These are phyloP conservation scores for Cyprinus carpio DNA, from an alignment of 2,113 vertebrate genomes.

Conservation along the genomic window DNA sequence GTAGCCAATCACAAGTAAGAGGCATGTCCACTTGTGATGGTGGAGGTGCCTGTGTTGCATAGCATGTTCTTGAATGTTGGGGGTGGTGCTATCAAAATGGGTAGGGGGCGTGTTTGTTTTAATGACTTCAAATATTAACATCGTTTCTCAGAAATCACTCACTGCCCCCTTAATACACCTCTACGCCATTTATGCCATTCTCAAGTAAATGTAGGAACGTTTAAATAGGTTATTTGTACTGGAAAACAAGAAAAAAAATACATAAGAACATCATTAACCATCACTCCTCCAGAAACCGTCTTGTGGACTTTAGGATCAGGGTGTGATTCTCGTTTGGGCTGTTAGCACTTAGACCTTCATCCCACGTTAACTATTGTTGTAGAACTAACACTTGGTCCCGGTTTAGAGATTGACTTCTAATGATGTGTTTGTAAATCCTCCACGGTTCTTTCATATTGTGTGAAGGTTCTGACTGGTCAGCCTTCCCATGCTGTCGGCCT, in stretches of 20 bases:
- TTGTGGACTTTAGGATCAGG: background rate
- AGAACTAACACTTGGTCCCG: constrained; percentile 6
- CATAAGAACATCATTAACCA: background rate
- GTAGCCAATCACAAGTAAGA: no score
- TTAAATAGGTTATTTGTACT: background rate
- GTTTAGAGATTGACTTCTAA: constrained; percentile 14
- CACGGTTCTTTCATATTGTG: constrained; percentile 3
- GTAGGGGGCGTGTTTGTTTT: no score
- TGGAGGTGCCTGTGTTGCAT: no score
- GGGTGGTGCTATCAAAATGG: no score
- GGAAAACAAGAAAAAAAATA: background rate
- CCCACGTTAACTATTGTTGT: constrained; percentile 12
- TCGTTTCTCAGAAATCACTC: background rate
- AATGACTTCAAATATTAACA: no score
- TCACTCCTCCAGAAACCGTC: background rate
- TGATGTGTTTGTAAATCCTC: constrained; percentile 16
- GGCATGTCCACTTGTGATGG: no score
- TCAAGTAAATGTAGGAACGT: background rate
- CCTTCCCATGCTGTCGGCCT: background rate
- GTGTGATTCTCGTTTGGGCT: background rate
- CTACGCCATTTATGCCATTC: background rate
- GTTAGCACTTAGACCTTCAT: background rate
- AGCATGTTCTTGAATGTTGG: no score
- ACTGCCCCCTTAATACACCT: background rate
- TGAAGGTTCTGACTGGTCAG: constrained; percentile 11